Evolutionary conservation across 2,797 vertebrate genomes (phyloP), one percentile per base, ranked within the genome.

Genomic region (Macropodus opercularis): DNA sequence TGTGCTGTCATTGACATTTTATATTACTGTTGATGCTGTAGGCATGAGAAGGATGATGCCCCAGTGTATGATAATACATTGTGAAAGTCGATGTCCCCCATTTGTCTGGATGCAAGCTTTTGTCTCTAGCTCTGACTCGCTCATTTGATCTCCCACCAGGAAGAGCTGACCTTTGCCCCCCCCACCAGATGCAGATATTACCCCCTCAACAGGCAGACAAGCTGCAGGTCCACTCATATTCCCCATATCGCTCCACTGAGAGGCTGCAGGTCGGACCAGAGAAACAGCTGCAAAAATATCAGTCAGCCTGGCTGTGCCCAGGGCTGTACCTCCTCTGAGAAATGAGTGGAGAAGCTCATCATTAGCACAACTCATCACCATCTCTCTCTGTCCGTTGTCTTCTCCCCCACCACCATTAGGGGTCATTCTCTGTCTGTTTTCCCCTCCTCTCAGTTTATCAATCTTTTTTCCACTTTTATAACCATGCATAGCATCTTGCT

Each of bases 111-210:
- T 63, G 66, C 76, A 62, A 72, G 77, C 38, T 38, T 43, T 71
- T 61, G 59, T 41, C 54, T 14, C 2, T 3, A 23, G 54, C 72
- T 59, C 49, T 42, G 51, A 72, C 65, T 68, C 42, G 2, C 50
- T 83, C 72, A 61, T 84, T 86, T 85, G 77, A 69, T 85, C 84
- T 83, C 77, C 79, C 85, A 85, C 76, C 14, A 74, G 80, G 68
- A 77, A 75, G 53, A 55, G 48, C 53, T 85, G 55, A 89, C 86
- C 83, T 87, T 72, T 85, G 79, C 47, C 64, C 79, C n/a, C 64
- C 63, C 54, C 72, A 85, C 86, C 85, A 89, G 86, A 90, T 85
- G 85, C 76, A 87, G 75, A 85, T 83, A 90, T 89, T 87, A 87
- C 63, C 80, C 85, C 79, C 82, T 72, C 89, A 88, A 85, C 88